Conservation (phyloP, 2,888 invertebrate species). For the Parnassius apollo region DNA sequence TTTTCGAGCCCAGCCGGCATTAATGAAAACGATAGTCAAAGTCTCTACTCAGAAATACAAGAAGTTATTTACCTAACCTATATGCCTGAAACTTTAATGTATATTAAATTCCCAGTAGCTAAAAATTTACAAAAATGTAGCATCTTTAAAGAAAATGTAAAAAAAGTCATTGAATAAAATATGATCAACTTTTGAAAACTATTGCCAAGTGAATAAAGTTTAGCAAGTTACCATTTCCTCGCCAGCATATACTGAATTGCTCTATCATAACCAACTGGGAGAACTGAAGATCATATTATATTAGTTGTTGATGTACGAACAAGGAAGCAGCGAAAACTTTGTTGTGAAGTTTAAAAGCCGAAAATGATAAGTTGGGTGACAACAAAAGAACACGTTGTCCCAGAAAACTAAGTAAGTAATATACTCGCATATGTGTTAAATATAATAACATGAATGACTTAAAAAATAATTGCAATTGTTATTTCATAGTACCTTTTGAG, state of each 20-base stretch:
- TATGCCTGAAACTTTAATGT: too few relatives aligned
- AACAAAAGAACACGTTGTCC: constrained; percentile 16
- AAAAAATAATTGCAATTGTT: too few relatives aligned
- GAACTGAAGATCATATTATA: constrained; percentile 11
- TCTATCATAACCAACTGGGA: not conserved
- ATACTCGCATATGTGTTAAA: not conserved
- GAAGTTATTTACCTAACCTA: too few relatives aligned
- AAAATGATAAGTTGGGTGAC: constrained; percentile 24
- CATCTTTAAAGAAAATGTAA: constrained; percentile 22
- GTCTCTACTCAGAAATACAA: too few relatives aligned
- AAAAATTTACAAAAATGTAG: constrained; percentile 14
- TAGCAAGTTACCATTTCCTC: constrained; percentile 16
- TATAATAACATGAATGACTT: too few relatives aligned
- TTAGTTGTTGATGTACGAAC: constrained; percentile 17
- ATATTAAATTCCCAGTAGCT: not conserved
- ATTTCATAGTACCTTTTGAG: too few relatives aligned
- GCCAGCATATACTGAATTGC: constrained; percentile 13
- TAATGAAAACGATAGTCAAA: too few relatives aligned
- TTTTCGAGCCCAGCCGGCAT: too few relatives aligned
- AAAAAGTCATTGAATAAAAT: constrained; percentile 24
- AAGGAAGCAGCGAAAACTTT: constrained; percentile 19
- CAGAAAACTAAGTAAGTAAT: constrained; percentile 2
- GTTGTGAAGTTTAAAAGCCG: constrained; percentile 24
- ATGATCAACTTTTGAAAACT: constrained; percentile 25
- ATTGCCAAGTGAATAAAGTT: constrained; percentile 22